Percentiles rank a stretch among this genome's conserved stretches.
phyloP scores from a whole-genome alignment of 2,113 vertebrate species.

The Fulica atra region DNA sequence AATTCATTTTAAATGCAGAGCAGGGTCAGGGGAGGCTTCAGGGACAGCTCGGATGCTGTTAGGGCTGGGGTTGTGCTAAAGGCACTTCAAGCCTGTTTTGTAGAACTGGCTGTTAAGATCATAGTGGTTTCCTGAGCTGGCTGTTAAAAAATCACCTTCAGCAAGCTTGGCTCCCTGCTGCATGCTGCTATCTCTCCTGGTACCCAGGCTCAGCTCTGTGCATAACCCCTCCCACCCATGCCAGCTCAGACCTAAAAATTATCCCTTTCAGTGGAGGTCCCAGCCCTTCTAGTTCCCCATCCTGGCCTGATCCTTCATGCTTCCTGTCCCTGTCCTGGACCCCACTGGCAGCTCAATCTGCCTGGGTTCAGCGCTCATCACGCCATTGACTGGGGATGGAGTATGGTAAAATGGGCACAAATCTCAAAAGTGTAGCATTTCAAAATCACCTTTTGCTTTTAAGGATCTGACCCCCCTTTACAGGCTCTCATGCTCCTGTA shows the following conservation, averaged over 20 bases:
- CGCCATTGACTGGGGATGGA: neutral
- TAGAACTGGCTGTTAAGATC: constrained; percentile 2
- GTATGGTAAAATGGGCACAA: rapidly evolving
- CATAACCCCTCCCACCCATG: rapidly evolving
- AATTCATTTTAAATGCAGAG: constrained; percentile 61
- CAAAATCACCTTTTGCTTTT: neutral
- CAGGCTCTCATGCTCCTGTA: neutral
- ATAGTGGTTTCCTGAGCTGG: neutral
- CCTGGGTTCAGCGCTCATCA: rapidly evolving
- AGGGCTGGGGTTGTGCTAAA: neutral
- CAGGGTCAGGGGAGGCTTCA: constrained; percentile 11
- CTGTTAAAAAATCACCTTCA: neutral
- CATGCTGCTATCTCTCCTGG: neutral
- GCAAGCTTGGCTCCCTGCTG: neutral
- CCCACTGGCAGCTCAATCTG: neutral
- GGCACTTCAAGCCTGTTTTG: neutral
- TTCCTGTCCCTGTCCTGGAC: neutral
- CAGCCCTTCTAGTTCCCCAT: neutral
- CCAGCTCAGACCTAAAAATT: neutral
- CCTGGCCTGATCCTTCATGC: neutral
- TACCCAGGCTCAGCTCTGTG: neutral
- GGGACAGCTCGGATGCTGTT: neutral
- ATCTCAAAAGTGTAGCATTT: neutral
- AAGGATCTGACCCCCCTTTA: neutral
- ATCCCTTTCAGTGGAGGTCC: neutral